Evolutionary conservation across 2,888 invertebrate species (phyloP).

Genomic region (Thelaira solivaga): DNA sequence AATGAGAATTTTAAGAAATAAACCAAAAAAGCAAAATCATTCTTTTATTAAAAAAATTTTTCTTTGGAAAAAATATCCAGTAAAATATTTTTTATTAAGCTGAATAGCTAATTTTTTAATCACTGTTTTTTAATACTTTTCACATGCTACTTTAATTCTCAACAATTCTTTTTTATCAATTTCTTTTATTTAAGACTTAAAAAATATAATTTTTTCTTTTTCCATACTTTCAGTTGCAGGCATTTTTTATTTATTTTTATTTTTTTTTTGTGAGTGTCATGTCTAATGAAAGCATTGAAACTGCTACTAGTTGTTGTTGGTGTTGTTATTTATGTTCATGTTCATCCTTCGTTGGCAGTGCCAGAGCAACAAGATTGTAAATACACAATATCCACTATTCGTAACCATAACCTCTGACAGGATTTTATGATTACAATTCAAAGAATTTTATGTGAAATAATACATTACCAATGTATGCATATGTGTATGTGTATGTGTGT

Average conservation of each 20-base stretch:
- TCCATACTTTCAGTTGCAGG: too few relatives aligned
- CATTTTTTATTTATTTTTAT: neutral
- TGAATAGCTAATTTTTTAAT: too few relatives aligned
- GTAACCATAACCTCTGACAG: slow-evolving; percentile 55
- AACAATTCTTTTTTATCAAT: too few relatives aligned
- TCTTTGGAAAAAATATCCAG: too few relatives aligned
- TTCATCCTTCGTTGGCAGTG: slow-evolving; percentile 44
- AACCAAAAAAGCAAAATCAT: too few relatives aligned
- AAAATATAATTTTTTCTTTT: too few relatives aligned
- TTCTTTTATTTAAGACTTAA: too few relatives aligned
- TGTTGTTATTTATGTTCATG: slow-evolving; percentile 18
- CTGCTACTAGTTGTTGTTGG: neutral
- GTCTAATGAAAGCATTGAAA: slow-evolving; percentile 22
- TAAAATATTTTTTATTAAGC: too few relatives aligned
- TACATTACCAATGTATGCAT: neutral
- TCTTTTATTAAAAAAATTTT: too few relatives aligned
- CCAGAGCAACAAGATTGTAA: slow-evolving; percentile 18
- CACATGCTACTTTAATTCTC: too few relatives aligned
- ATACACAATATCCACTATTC: slow-evolving; percentile 10
- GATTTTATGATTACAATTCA: slow-evolving; percentile 39
- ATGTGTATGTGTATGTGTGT: neutral
- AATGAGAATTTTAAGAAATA: too few relatives aligned
- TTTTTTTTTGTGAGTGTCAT: neutral
- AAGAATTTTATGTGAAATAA: neutral
- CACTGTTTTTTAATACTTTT: too few relatives aligned